Conservation (phyloP, 2,797 vertebrate genomes). For the Lacerta viridis region DNA sequence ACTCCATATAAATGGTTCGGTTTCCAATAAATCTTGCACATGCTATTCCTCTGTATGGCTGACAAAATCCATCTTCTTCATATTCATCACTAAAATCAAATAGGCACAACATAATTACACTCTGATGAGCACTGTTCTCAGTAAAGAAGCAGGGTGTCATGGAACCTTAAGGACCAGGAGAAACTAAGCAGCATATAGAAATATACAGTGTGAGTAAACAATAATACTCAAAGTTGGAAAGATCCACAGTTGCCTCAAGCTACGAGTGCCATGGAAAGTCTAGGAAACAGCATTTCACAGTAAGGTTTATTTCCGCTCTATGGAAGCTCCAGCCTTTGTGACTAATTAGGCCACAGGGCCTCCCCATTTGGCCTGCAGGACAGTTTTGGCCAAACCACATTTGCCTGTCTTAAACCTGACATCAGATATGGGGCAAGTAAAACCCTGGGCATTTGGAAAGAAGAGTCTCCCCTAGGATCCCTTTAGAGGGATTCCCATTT, state of each 20-base stretch:
- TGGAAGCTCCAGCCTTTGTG: background rate
- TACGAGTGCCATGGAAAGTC: background rate
- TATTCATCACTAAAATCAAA: constrained; percentile 87
- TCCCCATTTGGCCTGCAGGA: too few species aligned
- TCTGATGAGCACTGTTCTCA: background rate
- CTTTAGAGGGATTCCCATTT: too few species aligned
- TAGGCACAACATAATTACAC: constrained; percentile 1
- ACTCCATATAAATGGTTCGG: constrained; percentile 97
- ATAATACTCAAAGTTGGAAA: background rate
- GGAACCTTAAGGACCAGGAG: background rate
- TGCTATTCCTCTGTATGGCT: constrained; percentile 97
- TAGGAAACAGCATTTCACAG: background rate
- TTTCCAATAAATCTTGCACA: constrained; percentile 97
- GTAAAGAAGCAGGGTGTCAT: background rate
- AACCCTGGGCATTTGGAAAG: too few species aligned
- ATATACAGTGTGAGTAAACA: constrained; percentile 2
- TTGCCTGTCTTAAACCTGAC: too few species aligned
- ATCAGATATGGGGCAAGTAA: background rate
- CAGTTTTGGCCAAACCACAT: too few species aligned
- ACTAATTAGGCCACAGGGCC: too few species aligned
- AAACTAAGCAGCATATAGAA: background rate
- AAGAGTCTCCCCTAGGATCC: too few species aligned
- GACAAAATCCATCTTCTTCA: constrained; percentile 97
- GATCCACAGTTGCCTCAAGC: background rate
- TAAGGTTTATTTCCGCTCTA: background rate